phyloP scores from a whole-genome alignment of 2,888 invertebrate species.

The Steinernema hermaphroditum region DNA sequence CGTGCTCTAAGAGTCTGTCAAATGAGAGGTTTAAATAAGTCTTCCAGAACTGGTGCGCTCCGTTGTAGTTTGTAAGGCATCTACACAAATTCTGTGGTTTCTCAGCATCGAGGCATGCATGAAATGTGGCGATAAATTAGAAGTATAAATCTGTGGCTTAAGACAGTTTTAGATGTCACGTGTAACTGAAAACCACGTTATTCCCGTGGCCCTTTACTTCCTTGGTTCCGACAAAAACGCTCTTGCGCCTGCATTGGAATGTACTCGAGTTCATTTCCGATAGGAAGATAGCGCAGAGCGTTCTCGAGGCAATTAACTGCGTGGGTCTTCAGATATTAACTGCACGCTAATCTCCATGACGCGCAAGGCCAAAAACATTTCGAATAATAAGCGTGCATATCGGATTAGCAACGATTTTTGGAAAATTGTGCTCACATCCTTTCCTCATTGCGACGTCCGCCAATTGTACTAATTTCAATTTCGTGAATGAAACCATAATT shows the following conservation, averaged over 20 bases:
- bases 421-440: background rate
- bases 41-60: no score
- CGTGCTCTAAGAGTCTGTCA: no score
- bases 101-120: no score
- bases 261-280: slow-evolving; percentile 12
- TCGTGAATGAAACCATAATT: background rate
- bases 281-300: background rate
- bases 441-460: background rate
- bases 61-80: no score
- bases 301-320: slow-evolving; percentile 1
- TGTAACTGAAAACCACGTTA: no score
- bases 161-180: no score
- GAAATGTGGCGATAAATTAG: no score
- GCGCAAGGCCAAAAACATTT: slow-evolving; percentile 15
- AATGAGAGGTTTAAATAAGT: no score
- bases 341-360: background rate
- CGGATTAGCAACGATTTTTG: slow-evolving; percentile 5
- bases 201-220: no score
- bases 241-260: background rate
- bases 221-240: no score
- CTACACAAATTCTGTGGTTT: no score
- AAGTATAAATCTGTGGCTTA: no score
- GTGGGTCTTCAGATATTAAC: slow-evolving; percentile 22
- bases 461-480: slow-evolving; percentile 17
- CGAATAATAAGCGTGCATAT: background rate